Evolutionary conservation across 2,797 vertebrate genomes (phyloP).

Genomic region (Acridotheres tristis): DNA sequence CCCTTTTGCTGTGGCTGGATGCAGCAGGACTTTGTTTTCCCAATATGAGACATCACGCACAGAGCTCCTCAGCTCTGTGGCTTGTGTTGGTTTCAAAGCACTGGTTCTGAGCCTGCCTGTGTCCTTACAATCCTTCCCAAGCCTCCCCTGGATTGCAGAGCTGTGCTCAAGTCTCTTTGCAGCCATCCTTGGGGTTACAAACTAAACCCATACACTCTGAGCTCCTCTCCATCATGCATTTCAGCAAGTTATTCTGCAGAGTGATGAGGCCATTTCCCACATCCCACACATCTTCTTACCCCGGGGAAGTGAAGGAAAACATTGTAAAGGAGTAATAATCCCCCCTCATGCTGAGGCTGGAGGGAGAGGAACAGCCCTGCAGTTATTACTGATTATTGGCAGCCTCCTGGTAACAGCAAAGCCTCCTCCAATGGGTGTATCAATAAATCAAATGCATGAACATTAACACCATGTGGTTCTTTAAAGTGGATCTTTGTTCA

Average conservation of each 20-base stretch:
- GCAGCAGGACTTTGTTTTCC: background rate
- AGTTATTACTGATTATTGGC: background rate
- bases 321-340: background rate
- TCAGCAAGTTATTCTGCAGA: background rate
- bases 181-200: background rate
- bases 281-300: background rate
- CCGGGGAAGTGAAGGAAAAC: background rate
- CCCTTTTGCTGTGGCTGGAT: background rate
- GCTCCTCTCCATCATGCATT: background rate
- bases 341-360: background rate
- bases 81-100: background rate
- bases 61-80: background rate
- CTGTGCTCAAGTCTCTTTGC: background rate
- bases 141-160: background rate
- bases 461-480: background rate
- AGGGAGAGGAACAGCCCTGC: background rate
- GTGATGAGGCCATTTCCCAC: background rate
- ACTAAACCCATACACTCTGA: background rate
- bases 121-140: background rate
- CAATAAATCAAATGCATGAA: conserved; percentile 12
- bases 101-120: background rate
- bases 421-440: background rate
- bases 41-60: background rate
- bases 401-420: background rate
- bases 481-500: background rate